phyloP scores from a whole-genome alignment of 1,140 invertebrate genomes.

The Piezodorus guildinii region DNA sequence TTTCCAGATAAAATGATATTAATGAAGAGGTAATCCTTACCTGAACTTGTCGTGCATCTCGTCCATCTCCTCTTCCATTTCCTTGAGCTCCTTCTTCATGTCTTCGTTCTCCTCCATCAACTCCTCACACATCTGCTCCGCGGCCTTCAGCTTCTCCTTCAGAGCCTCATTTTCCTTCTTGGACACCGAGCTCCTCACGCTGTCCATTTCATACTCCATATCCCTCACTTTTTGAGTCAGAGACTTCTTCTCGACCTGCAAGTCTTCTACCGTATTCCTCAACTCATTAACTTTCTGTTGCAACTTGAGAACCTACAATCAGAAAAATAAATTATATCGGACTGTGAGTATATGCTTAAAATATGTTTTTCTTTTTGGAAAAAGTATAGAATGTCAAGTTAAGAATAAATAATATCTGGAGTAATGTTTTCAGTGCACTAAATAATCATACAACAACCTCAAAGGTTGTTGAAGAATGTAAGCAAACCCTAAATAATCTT shows the following conservation, averaged over 20 bases:
- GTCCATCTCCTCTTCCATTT: slow-evolving; percentile 92
- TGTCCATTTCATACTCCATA: slow-evolving; percentile 53
- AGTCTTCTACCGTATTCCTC: slow-evolving; percentile 61
- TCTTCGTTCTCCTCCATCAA: slow-evolving; percentile 94
- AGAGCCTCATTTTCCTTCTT: slow-evolving; percentile 43
- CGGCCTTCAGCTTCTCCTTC: slow-evolving; percentile 63
- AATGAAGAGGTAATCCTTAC: slow-evolving; percentile 31
- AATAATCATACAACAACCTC: too few species aligned
- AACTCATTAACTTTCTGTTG: slow-evolving; percentile 75
- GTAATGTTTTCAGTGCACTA: too few species aligned
- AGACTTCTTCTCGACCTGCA: slow-evolving; percentile 70
- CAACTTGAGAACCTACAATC: slow-evolving; percentile 44
- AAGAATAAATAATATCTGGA: too few species aligned
- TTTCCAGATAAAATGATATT: too few species aligned
- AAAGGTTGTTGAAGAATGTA: too few species aligned
- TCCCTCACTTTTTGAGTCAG: slow-evolving; percentile 56
- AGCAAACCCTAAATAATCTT: too few species aligned
- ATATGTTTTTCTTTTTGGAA: too few species aligned
- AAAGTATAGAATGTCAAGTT: too few species aligned
- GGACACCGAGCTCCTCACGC: slow-evolving; percentile 23
- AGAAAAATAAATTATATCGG: too few species aligned
- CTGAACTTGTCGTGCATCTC: slow-evolving; percentile 96
- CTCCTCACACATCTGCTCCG: slow-evolving; percentile 81
- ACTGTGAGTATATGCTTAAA: too few species aligned
- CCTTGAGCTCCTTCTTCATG: slow-evolving; percentile 83